Evolutionary conservation across 30 jellyfish, hydroid and myxozoan species (phyloP).

Genomic region (Turritopsis rubra): DNA sequence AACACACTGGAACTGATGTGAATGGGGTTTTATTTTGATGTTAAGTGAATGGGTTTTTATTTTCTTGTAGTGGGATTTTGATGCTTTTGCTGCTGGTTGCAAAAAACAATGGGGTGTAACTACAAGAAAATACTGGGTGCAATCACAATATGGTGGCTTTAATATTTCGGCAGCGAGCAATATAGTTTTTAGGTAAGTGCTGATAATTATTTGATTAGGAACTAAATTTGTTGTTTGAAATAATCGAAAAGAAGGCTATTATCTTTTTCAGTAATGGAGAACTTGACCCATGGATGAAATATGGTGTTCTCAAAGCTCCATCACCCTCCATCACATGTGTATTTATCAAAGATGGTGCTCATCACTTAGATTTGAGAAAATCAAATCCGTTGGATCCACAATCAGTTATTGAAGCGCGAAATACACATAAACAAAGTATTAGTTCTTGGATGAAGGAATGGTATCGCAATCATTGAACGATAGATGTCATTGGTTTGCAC

Average conservation of each 20-base stretch:
- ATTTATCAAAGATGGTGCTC: conserved; percentile 94
- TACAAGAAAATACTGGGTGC: conserved; percentile 88
- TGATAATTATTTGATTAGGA: background rate
- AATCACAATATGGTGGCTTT: conserved; percentile 74
- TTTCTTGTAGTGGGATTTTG: conserved; percentile 66
- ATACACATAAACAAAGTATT: conserved; percentile 62
- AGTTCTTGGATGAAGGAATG: conserved; percentile 60
- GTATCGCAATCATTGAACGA: background rate
- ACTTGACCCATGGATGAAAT: conserved; percentile 96
- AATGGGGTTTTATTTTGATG: too few relatives aligned
- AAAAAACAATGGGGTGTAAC: conserved; percentile 86
- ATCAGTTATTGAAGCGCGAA: conserved; percentile 83
- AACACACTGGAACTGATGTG: too few relatives aligned
- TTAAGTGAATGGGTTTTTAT: too few relatives aligned
- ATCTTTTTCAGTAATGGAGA: conserved; percentile 79
- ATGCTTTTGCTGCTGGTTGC: conserved; percentile 84
- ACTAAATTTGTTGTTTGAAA: background rate
- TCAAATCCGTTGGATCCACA: conserved; percentile 76
- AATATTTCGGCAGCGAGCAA: conserved; percentile 72
- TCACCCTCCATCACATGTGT: conserved; percentile 63
- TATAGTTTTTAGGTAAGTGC: conserved; percentile 82
- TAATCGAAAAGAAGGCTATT: background rate
- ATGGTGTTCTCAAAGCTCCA: conserved; percentile 72
- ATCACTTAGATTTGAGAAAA: conserved; percentile 80
- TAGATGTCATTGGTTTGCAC: background rate